Base-by-base conservation (phyloP, 2,113 vertebrate genomes). In the Paramisgurnus dabryanus region DNA sequence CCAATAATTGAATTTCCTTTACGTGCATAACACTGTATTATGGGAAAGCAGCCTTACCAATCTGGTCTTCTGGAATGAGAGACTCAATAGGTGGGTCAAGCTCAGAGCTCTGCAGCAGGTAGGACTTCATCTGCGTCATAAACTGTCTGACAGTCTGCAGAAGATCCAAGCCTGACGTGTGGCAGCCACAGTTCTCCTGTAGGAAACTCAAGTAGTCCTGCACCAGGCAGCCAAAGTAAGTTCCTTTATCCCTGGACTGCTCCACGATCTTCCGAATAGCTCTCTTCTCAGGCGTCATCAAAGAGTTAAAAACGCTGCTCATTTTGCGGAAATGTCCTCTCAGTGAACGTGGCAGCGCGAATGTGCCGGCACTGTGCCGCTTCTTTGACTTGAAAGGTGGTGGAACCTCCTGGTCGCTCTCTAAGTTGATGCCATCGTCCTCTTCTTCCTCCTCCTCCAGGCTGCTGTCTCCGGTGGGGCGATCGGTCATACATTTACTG, bases 51-150 rank as follows among this genome's bases (percentile, higher is more conserved):
- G 40, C 78, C 96, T 96, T 90, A 99, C 98, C 97, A 57, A 98
- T 98, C 86, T 97, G 96, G 85, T 99, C 95, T 89, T 99, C 97
- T 0, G 97, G 96, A 84, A 99, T 97, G 71, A 99, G 90, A 0
- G 96, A 96, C 76, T 97, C 96, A 0, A 99, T 96, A 0, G 96
- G 96, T 2, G 96, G 96, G 79, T 98, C 94, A 45, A 98, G 91
- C 89, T 99, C 98, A 0, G 96, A 98, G 91, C 96, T 98, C 89
- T 99, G 98, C 60, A 93, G 86, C 90, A 99, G 89, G 86, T 98
- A 99, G 86, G 94, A 96, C 92, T 99, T 99, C 84, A 99, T 96
- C 76, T 99, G 98, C 34, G 97, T 99, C 90, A 99, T 95, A 76
- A 99, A 99, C 90, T 99, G 97, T n/a, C 98, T 94, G 79, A 99